Evolutionary conservation across 2,888 invertebrate species (phyloP).

Genomic region (Dysmachus trigonus): DNA sequence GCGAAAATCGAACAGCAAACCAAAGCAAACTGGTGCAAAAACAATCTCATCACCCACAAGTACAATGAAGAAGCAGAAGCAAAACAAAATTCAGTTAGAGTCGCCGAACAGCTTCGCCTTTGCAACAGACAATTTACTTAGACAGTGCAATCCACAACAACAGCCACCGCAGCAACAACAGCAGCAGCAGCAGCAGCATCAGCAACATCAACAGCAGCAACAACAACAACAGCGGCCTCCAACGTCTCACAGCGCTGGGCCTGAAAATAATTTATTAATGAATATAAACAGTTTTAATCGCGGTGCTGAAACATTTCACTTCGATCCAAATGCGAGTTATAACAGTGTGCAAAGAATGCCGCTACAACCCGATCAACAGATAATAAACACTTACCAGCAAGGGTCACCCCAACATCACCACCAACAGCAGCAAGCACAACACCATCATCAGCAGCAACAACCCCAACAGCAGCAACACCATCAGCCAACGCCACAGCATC

Average conservation of each 20-base stretch:
- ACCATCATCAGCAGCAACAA: conserved; percentile 53
- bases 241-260: conserved; percentile 25
- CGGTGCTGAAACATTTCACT: conserved; percentile 48
- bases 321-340: conserved; percentile 19
- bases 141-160: conserved; percentile 38
- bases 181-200: neutral
- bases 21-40: conserved; percentile 49
- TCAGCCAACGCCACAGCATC: conserved; percentile 46
- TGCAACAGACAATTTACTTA: conserved; percentile 14
- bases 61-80: conserved; percentile 40
- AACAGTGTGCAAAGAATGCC: conserved; percentile 14
- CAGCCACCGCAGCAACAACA: conserved; percentile 12
- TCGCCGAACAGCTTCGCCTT: conserved; percentile 4
- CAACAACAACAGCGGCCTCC: neutral
- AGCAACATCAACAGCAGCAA: neutral
- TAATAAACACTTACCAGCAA: conserved; percentile 39
- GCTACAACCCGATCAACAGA: conserved; percentile 39
- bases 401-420: conserved; percentile 56
- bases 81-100: conserved; percentile 22
- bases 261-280: conserved; percentile 57
- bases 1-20: conserved; percentile 60
- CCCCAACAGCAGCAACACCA: conserved; percentile 49
- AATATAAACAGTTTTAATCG: conserved; percentile 60
- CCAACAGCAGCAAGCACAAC: conserved; percentile 54
- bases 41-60: neutral